These are phyloP conservation scores for Betta splendens DNA, from an alignment of 2,797 vertebrate genomes.

Conservation along the genomic window DNA sequence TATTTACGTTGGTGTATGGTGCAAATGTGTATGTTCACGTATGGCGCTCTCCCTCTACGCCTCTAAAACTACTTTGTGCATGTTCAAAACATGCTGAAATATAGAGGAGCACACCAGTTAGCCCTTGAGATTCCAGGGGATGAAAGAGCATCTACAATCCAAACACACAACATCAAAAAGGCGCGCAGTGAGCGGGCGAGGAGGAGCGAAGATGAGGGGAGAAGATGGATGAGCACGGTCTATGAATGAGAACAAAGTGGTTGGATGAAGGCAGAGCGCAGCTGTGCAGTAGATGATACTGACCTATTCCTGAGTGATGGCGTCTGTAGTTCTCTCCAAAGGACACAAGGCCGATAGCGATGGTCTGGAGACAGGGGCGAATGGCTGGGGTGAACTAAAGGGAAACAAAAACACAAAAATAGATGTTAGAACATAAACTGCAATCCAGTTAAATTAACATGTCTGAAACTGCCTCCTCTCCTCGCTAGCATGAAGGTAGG, in stretches of 20 bases:
- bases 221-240: constrained; percentile 38
- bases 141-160: constrained; percentile 70
- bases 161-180: constrained; percentile 71
- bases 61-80: constrained; percentile 38
- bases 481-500: not conserved
- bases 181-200: constrained; percentile 57
- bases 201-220: constrained; percentile 43
- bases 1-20: constrained; percentile 26
- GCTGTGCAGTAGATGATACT: constrained; percentile 62
- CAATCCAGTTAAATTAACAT: not conserved
- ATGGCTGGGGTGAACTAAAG: constrained; percentile 90
- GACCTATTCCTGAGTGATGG: constrained; percentile 88
- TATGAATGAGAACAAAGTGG: constrained; percentile 65
- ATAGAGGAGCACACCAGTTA: constrained; percentile 55
- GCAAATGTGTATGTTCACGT: constrained; percentile 16
- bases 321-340: constrained; percentile 93
- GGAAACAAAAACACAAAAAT: no score
- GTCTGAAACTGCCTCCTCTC: not conserved
- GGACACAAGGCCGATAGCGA: constrained; percentile 90
- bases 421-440: not conserved
- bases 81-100: constrained; percentile 69
- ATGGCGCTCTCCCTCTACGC: constrained; percentile 29
- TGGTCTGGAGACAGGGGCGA: constrained; percentile 90
- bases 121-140: constrained; percentile 51
- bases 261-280: constrained; percentile 38